These are phyloP conservation scores for Drosophila austrosaltans DNA, from an alignment of 2,888 invertebrate species.

Conservation along the genomic window DNA sequence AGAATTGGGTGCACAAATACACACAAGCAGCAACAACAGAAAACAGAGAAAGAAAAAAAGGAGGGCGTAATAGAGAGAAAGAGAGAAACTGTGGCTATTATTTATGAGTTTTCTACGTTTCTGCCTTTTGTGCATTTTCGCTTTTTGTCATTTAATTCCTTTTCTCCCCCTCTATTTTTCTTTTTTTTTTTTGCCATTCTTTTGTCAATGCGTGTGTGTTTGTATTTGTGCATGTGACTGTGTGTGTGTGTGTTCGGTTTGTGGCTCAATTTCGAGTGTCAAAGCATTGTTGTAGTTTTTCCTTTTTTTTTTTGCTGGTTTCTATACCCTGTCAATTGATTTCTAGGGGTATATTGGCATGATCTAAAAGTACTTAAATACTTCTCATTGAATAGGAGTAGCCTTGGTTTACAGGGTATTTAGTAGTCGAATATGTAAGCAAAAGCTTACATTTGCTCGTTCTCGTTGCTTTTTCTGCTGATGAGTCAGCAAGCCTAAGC, in stretches of 20 bases:
- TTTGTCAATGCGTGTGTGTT: not conserved
- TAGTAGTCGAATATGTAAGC: too few species aligned
- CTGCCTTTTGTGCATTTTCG: conserved; percentile 66
- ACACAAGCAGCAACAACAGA: not conserved
- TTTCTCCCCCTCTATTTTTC: not conserved
- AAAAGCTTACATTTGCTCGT: too few species aligned
- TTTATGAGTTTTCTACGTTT: conserved; percentile 73
- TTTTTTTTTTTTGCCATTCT: conserved; percentile 15
- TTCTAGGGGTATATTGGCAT: not conserved
- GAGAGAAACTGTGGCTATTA: conserved; percentile 57
- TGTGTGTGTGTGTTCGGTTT: conserved; percentile 27
- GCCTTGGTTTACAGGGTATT: too few species aligned
- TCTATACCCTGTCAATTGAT: not conserved
- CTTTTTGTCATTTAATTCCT: conserved; percentile 67
- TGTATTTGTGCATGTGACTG: not conserved
- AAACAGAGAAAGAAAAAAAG: conserved; percentile 3
- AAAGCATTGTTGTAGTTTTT: conserved; percentile 52
- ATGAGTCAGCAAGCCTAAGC: conserved; percentile 64
- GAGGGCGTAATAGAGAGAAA: not conserved
- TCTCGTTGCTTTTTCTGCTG: conserved; percentile 24
- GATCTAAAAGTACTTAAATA: too few species aligned
- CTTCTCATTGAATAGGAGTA: not conserved
- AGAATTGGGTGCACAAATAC: not conserved
- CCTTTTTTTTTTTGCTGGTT: conserved; percentile 20
- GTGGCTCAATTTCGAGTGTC: conserved; percentile 74